Evolutionary conservation across 2,888 invertebrate species (phyloP), one percentile per base, ranked within the genome.

Genomic region (Encarsia formosa): DNA sequence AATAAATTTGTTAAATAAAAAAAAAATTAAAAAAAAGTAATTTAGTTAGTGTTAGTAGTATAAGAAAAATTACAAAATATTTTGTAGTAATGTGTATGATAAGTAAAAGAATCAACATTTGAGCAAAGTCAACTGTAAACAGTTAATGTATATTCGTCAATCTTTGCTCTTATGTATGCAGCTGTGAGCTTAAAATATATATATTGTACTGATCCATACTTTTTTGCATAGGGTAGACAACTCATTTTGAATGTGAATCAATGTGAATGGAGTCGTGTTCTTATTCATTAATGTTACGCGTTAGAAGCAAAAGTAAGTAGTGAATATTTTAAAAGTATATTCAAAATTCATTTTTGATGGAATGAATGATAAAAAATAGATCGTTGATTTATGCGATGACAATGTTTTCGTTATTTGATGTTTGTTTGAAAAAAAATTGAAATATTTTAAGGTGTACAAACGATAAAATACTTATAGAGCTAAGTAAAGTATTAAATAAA

Each of bases 281-380:
- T 52, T 55, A 55, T 47, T 49, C 52, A 38, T 52, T 48, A 49
- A 45, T 52, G 34, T 52, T 45, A 45, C 49, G 40, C n/a, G n/a
- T n/a, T n/a, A n/a, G n/a, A n/a, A n/a, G n/a, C n/a, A 15, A 38
- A 49, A 48, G 23, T 39, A 54, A 38, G 37, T 37, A 55, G 41
- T 42, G 39, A 47, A 49, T 52, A 52, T 56, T 56, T 56, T 52
- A 47, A 44, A 49, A 56, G 44, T 39, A 54, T 45, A 54, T 37
- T 43, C 38, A 18, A 39, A 49, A 52, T 41, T 45, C n/a, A 39
- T 9, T 43, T 31, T 47, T n/a, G 20, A 44, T 16, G 20, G 13
- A 43, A 24, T 35, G 43, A 32, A 47, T 49, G 37, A 48, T 47
- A 45, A 38, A 50, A 26, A 48, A 22, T n/a, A n/a, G n/a, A n/a